Percentiles rank a stretch among this genome's conserved stretches.
Conservation (phyloP, 2,888 invertebrate species). For the Hyposoter dolosus region DNA sequence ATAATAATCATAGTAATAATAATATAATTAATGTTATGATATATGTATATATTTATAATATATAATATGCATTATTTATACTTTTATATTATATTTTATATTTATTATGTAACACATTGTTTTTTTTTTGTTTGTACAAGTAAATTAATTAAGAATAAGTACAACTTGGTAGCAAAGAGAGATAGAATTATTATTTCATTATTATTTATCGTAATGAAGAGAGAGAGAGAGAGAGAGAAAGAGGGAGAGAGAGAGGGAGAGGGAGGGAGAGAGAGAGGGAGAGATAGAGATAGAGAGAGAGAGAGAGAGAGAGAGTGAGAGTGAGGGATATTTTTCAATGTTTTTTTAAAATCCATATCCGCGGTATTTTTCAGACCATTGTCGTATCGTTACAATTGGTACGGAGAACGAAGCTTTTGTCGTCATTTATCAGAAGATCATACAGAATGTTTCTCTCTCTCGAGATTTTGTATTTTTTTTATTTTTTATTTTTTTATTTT, state of each 20-base stretch:
- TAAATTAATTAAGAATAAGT: constrained; percentile 85
- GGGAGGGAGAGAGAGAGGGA: constrained; percentile 47
- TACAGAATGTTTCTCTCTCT: constrained; percentile 41
- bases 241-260: constrained; percentile 58
- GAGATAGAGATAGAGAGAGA: constrained; percentile 61
- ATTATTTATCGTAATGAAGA: constrained; percentile 83
- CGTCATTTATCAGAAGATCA: constrained; percentile 36
- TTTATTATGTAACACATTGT: constrained; percentile 84
- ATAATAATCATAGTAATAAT: constrained; percentile 72
- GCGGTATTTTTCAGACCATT: constrained; percentile 68
- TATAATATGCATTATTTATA: constrained; percentile 79
- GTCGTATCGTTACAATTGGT: constrained; percentile 62
- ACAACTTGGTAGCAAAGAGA: constrained; percentile 86
- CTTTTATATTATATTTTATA: constrained; percentile 81
- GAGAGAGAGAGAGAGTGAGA: constrained; percentile 44
- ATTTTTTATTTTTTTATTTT: too few relatives aligned
- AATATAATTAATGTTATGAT: constrained; percentile 79
- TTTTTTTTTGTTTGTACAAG: constrained; percentile 83
- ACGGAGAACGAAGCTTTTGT: constrained; percentile 70
- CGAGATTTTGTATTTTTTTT: not conserved
- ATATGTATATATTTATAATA: constrained; percentile 70
- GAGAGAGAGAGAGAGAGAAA: constrained; percentile 74
- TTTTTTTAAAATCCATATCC: constrained; percentile 52
- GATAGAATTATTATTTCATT: constrained; percentile 84
- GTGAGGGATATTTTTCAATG: constrained; percentile 55